Evolutionary conservation across 2,888 invertebrate genomes (phyloP).

Genomic region (Hirtodrosophila alboralis): DNA sequence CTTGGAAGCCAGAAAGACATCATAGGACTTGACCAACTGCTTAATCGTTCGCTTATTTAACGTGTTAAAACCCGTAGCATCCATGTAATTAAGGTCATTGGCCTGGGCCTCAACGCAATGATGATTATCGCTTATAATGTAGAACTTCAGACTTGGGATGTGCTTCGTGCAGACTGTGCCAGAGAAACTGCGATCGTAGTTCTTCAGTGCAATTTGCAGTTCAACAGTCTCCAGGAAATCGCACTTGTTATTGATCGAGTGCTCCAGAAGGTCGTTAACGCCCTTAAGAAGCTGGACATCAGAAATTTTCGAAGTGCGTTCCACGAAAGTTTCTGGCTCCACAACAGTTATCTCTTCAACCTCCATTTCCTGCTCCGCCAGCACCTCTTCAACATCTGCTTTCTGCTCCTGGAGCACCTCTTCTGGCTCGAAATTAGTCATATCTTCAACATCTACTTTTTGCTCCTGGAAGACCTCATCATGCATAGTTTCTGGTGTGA

Average conservation of each 20-base stretch:
- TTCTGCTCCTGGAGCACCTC: too few species aligned
- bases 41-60: constrained; percentile 99
- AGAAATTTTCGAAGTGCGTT: constrained; percentile 97
- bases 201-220: constrained; percentile 99
- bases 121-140: constrained; percentile 99
- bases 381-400: too few species aligned
- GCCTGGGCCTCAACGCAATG: constrained; percentile 99
- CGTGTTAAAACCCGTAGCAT: constrained; percentile 99
- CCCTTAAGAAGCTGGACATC: constrained; percentile 98
- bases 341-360: too few species aligned
- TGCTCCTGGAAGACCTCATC: too few species aligned
- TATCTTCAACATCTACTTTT: too few species aligned
- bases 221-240: constrained; percentile 99
- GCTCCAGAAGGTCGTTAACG: constrained; percentile 91
- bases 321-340: too few species aligned
- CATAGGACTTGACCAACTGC: constrained; percentile 97
- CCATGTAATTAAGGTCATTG: constrained; percentile 96
- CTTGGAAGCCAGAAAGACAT: constrained; percentile 99
- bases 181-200: constrained; percentile 99
- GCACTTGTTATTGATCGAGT: constrained; percentile 93
- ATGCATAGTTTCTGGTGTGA: too few species aligned
- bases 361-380: too few species aligned
- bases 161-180: constrained; percentile 99
- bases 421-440: too few species aligned
- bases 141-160: constrained; percentile 99